A percentile compares a stretch with the other conserved stretches of the same genome.
Evolutionary conservation across 1,140 invertebrate species (phyloP).

Genomic region (Lethrus apterus): DNA sequence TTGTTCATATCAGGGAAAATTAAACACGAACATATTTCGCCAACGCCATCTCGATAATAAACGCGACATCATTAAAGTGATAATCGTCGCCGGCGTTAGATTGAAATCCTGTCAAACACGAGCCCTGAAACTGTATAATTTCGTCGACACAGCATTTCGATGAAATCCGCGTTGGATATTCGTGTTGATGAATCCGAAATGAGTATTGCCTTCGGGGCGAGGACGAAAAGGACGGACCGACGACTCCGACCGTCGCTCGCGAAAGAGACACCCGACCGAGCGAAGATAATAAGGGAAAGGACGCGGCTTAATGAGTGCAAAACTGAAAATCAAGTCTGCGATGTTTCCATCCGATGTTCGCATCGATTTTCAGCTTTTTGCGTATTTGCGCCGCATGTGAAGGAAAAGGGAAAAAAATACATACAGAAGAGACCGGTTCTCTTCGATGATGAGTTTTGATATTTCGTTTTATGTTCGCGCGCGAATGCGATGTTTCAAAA

Average conservation of each 20-base stretch:
- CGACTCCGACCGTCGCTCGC: not conserved
- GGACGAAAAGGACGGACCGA: constrained; percentile 1
- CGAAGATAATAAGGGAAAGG: not conserved
- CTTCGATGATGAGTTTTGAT: too few species aligned
- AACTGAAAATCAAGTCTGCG: constrained; percentile 16
- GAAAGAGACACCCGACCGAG: not conserved
- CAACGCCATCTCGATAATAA: too few species aligned
- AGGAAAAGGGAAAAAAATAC: too few species aligned
- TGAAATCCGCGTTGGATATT: constrained; percentile 14
- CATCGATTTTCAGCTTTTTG: constrained; percentile 18
- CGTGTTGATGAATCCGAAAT: constrained; percentile 11
- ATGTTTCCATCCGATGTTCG: constrained; percentile 8
- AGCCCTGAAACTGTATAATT: constrained; percentile 13
- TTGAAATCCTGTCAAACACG: constrained; percentile 11
- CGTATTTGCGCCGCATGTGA: too few species aligned
- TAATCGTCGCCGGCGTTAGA: constrained; percentile 1
- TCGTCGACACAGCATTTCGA: constrained; percentile 14
- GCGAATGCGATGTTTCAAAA: too few species aligned
- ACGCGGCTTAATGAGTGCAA: constrained; percentile 11
- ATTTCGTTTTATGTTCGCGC: too few species aligned
- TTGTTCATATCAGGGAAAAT: too few species aligned
- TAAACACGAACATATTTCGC: too few species aligned
- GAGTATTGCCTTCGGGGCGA: constrained; percentile 1
- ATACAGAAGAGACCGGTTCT: too few species aligned
- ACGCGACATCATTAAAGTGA: constrained; percentile 9